These are phyloP conservation scores for Sebastiscus albofasciatus DNA, from an alignment of 2,797 vertebrate genomes.

Conservation along the genomic window DNA sequence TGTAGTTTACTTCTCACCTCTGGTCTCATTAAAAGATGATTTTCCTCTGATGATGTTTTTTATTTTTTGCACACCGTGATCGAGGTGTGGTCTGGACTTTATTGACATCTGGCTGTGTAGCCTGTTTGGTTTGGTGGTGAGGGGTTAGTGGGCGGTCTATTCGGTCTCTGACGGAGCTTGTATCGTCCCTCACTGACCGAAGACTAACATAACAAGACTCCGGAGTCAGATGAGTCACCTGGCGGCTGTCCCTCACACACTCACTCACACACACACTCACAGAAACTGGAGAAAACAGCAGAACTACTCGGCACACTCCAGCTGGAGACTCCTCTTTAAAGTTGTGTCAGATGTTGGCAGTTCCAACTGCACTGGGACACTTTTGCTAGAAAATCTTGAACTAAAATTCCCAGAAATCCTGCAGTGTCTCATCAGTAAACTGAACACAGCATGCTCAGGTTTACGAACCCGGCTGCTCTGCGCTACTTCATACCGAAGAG, in stretches of 20 bases:
- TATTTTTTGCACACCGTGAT: neutral
- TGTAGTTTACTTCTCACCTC: constrained; percentile 12
- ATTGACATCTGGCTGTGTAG: neutral
- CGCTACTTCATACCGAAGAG: neutral
- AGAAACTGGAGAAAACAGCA: neutral
- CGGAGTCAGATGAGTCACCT: constrained; percentile 9
- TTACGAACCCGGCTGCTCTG: neutral
- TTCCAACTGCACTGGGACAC: neutral
- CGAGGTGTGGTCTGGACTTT: neutral
- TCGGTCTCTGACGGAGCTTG: neutral
- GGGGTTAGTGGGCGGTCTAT: neutral
- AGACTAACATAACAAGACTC: constrained; percentile 11
- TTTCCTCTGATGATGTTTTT: neutral
- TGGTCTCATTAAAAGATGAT: constrained; percentile 24
- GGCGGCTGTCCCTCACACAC: neutral
- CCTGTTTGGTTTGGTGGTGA: neutral
- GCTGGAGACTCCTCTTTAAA: neutral
- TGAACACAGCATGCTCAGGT: neutral
- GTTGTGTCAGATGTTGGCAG: neutral
- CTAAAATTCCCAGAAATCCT: neutral
- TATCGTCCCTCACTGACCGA: constrained; percentile 10
- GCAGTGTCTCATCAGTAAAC: constrained; percentile 20
- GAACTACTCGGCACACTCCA: neutral
- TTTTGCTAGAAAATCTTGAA: neutral
- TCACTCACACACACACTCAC: neutral